Evolutionary conservation across 2,113 vertebrate genomes (phyloP), one percentile per base, ranked within the genome.

Genomic region (Prionailurus bengalensis): DNA sequence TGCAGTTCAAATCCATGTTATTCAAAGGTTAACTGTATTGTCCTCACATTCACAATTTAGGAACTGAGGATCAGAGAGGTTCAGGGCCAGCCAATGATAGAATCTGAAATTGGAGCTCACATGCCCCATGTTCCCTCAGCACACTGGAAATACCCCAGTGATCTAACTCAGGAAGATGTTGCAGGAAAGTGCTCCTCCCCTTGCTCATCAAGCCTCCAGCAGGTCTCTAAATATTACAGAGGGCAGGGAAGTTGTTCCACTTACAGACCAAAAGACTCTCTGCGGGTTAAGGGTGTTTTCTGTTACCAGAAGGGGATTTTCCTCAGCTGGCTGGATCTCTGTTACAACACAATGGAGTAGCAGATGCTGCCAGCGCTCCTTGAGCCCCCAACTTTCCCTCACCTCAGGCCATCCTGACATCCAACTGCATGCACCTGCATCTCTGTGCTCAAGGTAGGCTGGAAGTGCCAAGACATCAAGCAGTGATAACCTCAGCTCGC

Each of bases 381-480:
- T 7, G 17, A 9, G 9, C 7, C 45, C 25, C 12, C 3, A 5
- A 11, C 68, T 27, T n/a, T 13, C 48, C 36, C 45, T 17, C 1
- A 27, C 25, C 0, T 0, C 33, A 25, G 0, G 0, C 42, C 42
- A 53, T 53, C 27, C 63, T 6, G 19, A 74, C 42, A 14, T 61
- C 31, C 25, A 42, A 31, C n/a, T 19, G 7, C 6, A 16, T 17
- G 12, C 21, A 2, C 63, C 2, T 0, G 3, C 5, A 5, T 17
- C 55, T 53, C 53, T 66, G 29, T 29, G 29, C 16, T 90, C 45
- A 8, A 3, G 27, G 19, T 14, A 63, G 33, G 8, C 42, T 6
- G 2, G 45, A 76, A 65, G 61, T 51, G 23, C 39, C 58, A 53
- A 25, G 70, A 1, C n/a, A 53, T 51, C 23, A 78, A 15, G 21